These are phyloP conservation scores for Drosophila grimshawi DNA, from an alignment of 1,140 invertebrate genomes.

Conservation along the genomic window DNA sequence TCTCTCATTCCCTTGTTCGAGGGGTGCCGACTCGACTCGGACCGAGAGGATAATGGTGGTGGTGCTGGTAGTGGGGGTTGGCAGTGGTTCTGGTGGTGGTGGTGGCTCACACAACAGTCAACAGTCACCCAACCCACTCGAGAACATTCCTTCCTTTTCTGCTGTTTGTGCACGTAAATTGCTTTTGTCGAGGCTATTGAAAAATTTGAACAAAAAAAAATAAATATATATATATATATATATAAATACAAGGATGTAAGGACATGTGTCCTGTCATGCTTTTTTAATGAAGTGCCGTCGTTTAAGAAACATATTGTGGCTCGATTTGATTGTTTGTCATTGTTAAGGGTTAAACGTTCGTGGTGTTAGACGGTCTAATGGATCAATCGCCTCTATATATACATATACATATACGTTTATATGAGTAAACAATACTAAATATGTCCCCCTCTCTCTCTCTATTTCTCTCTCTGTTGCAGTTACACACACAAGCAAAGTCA, in stretches of 20 bases:
- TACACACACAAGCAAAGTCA: constrained; percentile 66
- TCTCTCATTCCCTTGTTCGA: constrained; percentile 5
- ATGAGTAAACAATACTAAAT: constrained; percentile 19
- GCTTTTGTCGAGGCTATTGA: constrained; percentile 75
- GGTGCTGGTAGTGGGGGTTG: constrained; percentile 12
- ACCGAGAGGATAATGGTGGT: constrained; percentile 5
- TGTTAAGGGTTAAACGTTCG: constrained; percentile 67
- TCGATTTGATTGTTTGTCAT: constrained; percentile 72
- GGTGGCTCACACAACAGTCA: constrained; percentile 62
- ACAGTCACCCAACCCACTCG: constrained; percentile 46
- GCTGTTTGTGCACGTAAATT: constrained; percentile 82
- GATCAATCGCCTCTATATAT: constrained; percentile 27
- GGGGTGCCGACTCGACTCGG: constrained; percentile 28
- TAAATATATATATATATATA: background rate
- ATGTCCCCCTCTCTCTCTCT: constrained; percentile 1
- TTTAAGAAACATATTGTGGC: constrained; percentile 80
- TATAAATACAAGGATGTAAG: constrained; percentile 17
- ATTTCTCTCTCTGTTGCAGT: constrained; percentile 58
- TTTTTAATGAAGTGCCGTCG: constrained; percentile 83
- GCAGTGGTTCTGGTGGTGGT: constrained; percentile 32
- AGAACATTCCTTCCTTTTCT: constrained; percentile 20
- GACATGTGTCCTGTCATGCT: constrained; percentile 79
- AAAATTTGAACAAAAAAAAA: constrained; percentile 51
- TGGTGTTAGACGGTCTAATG: constrained; percentile 41
- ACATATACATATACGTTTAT: no score